These are phyloP conservation scores for Melanotaenia boesemani DNA, from an alignment of 2,797 vertebrate genomes.

Conservation along the genomic window DNA sequence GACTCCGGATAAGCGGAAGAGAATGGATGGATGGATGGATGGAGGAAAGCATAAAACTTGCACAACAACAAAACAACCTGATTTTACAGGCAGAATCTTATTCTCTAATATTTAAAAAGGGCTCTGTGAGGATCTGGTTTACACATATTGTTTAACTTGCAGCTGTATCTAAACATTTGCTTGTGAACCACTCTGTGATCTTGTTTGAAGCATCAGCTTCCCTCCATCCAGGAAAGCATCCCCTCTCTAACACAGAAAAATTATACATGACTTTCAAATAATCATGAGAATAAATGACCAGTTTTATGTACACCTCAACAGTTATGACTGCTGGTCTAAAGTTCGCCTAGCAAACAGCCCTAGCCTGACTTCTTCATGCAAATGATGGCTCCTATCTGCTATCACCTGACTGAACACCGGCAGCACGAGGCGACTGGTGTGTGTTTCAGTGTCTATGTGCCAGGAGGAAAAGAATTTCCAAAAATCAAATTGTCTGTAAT, in stretches of 20 bases:
- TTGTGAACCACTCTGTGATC: not conserved
- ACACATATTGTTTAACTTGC: not conserved
- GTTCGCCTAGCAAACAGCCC: not conserved
- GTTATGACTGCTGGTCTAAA: slow-evolving; percentile 9
- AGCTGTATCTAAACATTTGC: not conserved
- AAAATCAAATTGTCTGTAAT: slow-evolving; percentile 10
- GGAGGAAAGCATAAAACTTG: no score
- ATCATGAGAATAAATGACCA: not conserved
- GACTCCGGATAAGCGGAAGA: no score
- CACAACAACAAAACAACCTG: not conserved
- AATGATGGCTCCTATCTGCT: slow-evolving; percentile 43
- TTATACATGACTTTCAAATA: not conserved
- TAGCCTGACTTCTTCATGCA: slow-evolving; percentile 25
- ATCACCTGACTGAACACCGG: slow-evolving; percentile 7
- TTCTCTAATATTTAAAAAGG: not conserved
- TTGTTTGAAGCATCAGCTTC: not conserved
- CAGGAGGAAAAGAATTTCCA: not conserved
- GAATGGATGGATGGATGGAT: no score
- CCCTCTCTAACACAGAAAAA: no score
- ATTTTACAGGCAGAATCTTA: not conserved
- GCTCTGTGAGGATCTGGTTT: not conserved
- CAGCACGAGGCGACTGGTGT: not conserved
- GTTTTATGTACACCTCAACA: not conserved
- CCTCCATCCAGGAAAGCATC: not conserved
- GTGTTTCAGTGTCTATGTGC: not conserved